Percentiles rank a stretch among this genome's conserved stretches.
phyloP scores from a whole-genome alignment of 2,888 invertebrate species.

The Sialis fuliginosa region DNA sequence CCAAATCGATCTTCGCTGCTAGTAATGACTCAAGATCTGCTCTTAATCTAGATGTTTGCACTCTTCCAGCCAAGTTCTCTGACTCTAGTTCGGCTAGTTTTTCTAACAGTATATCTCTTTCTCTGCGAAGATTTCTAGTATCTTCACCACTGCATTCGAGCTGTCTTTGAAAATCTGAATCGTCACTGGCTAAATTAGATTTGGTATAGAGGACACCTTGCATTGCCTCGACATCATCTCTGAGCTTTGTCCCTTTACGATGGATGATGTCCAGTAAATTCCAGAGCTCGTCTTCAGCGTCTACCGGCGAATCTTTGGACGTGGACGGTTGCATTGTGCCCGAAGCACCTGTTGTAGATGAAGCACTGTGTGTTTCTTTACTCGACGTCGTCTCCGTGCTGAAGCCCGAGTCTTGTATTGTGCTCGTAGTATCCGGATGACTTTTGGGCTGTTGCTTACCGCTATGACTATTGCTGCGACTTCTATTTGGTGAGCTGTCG shows the following conservation, averaged over 20 bases:
- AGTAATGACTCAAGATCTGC: constrained; percentile 41
- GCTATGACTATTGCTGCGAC: constrained; percentile 43
- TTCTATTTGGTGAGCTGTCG: constrained; percentile 22
- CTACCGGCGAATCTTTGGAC: constrained; percentile 22
- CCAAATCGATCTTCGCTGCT: constrained; percentile 36
- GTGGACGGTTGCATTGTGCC: constrained; percentile 20
- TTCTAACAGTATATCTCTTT: constrained; percentile 57
- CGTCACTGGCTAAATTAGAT: constrained; percentile 10
- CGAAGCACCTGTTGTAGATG: constrained; percentile 39
- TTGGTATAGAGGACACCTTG: constrained; percentile 31
- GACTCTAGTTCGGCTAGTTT: constrained; percentile 63
- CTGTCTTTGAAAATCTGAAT: constrained; percentile 19
- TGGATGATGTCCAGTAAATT: constrained; percentile 76
- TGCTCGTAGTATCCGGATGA: constrained; percentile 34
- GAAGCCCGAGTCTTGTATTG: constrained; percentile 72
- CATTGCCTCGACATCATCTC: constrained; percentile 40
- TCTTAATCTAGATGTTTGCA: constrained; percentile 44
- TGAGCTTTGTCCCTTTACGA: constrained; percentile 45
- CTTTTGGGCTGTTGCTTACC: constrained; percentile 42
- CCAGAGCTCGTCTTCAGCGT: constrained; percentile 67
- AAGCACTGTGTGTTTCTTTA: constrained; percentile 58
- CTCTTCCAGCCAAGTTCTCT: constrained; percentile 46
- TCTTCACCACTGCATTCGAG: constrained; percentile 30
- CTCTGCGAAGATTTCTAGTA: constrained; percentile 43
- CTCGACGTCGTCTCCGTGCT: constrained; percentile 77